Evolutionary conservation across 1,140 invertebrate genomes (phyloP), one percentile per base, ranked within the genome.

Genomic region (Conopomorpha cramerella): DNA sequence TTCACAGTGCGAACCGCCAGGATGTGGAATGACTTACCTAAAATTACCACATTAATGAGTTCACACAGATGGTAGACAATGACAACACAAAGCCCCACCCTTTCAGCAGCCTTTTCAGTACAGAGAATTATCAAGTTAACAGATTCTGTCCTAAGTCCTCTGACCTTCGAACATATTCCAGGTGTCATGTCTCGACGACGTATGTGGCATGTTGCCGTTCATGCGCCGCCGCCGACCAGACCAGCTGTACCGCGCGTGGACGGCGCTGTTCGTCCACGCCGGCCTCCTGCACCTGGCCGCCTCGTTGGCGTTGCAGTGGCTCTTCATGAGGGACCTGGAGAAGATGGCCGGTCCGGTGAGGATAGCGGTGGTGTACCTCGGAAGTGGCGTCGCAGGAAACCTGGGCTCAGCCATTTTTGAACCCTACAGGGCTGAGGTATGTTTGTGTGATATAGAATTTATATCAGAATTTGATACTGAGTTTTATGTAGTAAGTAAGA

Each of bases 161-260:
- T 23, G 26, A n/a, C 36, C 12, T 31, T 40, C 16, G 37, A 37
- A 42, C 43, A 3, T 11, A 34, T 81, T 83, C 13, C 64, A 95
- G 91, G 93, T 98, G 13, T 93, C 94, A 25, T 99, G 96, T 76
- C 81, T 99, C 48, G 90, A 93, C 65, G 93, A 98, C 64, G 93
- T 99, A 1, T 99, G 98, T 77, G 98, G 97, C 31, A 99, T 99
- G 96, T 87, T 99, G 51, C 93, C 95, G 8, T 99, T 99, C 67
- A 86, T 93, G 58, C 86, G 87, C 63, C 84, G 89, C 7, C 92
- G 96, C 68, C 85, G 86, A 68, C 95, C 98, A 27, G 96, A 99
- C 81, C 98, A 99, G 77, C 89, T 99, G 66, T 99, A 99, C 73
- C 84, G 98, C 49, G 82, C 99, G 2, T 93, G 96, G 82, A 98